A percentile compares a stretch with the other conserved stretches of the same genome.
These are phyloP conservation scores for Sardinella longiceps DNA, from an alignment of 2,797 vertebrate genomes.

Conservation along the genomic window DNA sequence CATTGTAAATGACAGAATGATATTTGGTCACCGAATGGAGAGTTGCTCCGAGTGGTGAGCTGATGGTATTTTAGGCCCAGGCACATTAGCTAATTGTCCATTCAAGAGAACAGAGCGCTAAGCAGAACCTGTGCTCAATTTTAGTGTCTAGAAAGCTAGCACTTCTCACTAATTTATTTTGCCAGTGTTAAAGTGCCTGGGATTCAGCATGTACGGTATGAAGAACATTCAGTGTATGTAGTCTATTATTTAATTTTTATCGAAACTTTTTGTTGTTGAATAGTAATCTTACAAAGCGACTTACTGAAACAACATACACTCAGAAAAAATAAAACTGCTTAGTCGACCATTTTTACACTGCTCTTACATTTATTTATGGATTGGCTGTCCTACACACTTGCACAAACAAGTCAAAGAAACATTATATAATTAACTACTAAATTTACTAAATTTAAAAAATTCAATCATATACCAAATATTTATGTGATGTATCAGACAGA, in stretches of 20 bases:
- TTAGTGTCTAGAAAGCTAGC: neutral
- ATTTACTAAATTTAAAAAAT: no score
- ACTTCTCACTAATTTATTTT: neutral
- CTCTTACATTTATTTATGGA: neutral
- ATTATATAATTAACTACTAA: neutral
- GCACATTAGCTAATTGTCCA: neutral
- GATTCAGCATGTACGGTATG: neutral
- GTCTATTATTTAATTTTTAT: neutral
- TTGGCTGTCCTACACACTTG: neutral
- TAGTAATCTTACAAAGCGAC: neutral
- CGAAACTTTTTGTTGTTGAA: neutral
- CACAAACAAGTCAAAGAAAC: neutral
- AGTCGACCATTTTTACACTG: neutral
- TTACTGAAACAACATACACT: neutral
- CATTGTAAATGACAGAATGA: neutral
- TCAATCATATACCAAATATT: no score
- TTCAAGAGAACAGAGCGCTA: neutral
- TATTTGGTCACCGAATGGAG: neutral
- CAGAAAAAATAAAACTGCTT: neutral
- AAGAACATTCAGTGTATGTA: neutral
- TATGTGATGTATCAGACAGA: neutral
- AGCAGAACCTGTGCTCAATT: neutral
- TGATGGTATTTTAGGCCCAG: neutral
- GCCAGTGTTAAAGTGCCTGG: neutral
- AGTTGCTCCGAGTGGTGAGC: neutral